Evolutionary conservation across 2,113 vertebrate genomes (phyloP).

Genomic region (Cephalopterus ornatus): DNA sequence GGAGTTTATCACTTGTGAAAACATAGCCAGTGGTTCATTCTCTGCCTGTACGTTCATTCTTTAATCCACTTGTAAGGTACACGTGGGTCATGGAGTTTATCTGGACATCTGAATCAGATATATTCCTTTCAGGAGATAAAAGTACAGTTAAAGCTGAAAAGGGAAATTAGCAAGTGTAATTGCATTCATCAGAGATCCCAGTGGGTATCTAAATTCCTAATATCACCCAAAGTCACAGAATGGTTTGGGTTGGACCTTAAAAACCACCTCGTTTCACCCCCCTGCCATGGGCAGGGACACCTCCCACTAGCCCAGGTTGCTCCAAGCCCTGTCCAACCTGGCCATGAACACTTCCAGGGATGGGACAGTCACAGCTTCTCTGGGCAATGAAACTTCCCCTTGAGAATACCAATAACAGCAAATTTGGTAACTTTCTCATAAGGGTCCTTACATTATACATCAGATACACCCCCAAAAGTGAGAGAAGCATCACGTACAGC

Average conservation of each 20-base stretch:
- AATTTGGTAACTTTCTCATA: neutral
- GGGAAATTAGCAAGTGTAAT: neutral
- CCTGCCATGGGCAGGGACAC: neutral
- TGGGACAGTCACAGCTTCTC: neutral
- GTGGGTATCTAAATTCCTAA: neutral
- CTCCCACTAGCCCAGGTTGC: neutral
- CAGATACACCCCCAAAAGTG: rapidly evolving
- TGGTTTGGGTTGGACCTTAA: neutral
- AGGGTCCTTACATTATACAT: rapidly evolving
- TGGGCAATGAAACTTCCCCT: neutral
- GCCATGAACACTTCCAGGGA: neutral
- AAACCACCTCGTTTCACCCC: neutral
- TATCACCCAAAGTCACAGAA: neutral
- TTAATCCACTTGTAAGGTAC: neutral
- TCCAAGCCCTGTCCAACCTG: neutral
- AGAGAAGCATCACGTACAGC: rapidly evolving
- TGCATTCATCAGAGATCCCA: neutral
- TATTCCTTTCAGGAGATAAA: neutral
- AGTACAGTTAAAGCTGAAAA: neutral
- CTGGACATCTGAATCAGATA: neutral
- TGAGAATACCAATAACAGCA: rapidly evolving
- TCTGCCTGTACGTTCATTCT: neutral
- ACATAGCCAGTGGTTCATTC: neutral
- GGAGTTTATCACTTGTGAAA: neutral
- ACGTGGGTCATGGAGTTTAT: neutral